Percentiles rank a stretch among this genome's conserved stretches.
phyloP scores from a whole-genome alignment of 2,888 invertebrate genomes.

The Resseliella maxima region DNA sequence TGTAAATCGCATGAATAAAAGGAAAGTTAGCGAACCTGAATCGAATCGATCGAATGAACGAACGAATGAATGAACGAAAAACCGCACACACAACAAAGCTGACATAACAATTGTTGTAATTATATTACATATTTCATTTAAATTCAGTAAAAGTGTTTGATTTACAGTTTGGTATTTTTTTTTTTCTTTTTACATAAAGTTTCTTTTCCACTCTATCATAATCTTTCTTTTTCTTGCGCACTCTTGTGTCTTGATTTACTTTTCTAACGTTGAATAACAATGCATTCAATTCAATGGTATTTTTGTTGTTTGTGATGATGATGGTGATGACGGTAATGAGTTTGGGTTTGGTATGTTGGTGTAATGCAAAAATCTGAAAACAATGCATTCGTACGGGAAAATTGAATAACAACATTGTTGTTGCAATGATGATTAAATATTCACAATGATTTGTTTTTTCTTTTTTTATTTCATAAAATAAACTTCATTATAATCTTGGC shows the following conservation, averaged over 20 bases:
- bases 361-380: conserved; percentile 11
- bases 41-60: neutral
- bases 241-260: neutral
- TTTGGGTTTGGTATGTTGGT: neutral
- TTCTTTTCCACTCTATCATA: neutral
- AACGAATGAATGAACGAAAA: conserved; percentile 1
- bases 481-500: conserved; percentile 31
- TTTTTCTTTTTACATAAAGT: neutral
- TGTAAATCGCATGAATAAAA: conserved; percentile 1
- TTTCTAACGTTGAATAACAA: neutral
- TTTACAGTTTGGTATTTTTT: conserved; percentile 44
- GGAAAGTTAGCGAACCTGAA: neutral
- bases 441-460: conserved; percentile 18
- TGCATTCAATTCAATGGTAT: conserved; percentile 16
- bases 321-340: conserved; percentile 37
- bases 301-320: neutral
- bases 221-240: neutral
- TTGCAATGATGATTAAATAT: neutral
- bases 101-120: conserved; percentile 47
- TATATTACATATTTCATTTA: conserved; percentile 53
- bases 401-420: neutral
- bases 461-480: neutral
- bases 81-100: neutral
- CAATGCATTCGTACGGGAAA: neutral
- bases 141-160: conserved; percentile 54